Conservation (phyloP, 2,113 vertebrate species). For the Callipepla californica region DNA sequence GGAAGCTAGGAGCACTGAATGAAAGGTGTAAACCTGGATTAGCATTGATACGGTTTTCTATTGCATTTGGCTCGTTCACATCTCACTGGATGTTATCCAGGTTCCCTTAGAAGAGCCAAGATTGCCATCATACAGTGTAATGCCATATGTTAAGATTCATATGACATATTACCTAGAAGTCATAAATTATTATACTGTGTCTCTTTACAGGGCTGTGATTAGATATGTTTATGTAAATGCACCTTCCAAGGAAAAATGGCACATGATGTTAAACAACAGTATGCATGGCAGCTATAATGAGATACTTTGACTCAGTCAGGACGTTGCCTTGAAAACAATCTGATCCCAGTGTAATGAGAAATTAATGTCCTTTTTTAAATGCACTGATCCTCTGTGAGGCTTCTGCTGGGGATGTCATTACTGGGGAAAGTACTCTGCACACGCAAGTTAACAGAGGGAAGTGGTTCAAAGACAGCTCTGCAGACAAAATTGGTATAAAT, state of each 20-base stretch:
- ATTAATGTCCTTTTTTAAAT: conserved; percentile 45
- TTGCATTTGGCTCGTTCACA: conserved; percentile 78
- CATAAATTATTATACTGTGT: conserved; percentile 76
- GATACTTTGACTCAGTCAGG: conserved; percentile 57
- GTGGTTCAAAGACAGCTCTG: not conserved
- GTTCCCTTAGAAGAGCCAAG: conserved; percentile 77
- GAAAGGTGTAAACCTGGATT: conserved; percentile 84
- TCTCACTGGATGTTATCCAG: conserved; percentile 82
- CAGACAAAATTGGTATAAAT: too few species aligned
- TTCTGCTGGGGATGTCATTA: not conserved
- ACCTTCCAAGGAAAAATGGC: conserved; percentile 75
- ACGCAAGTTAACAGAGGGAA: not conserved
- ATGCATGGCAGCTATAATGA: conserved; percentile 52
- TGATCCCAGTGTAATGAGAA: conserved; percentile 60
- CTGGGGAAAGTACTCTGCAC: not conserved
- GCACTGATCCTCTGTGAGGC: not conserved
- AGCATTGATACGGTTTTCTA: conserved; percentile 76
- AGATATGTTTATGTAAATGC: conserved; percentile 82
- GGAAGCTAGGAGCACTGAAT: conserved; percentile 72
- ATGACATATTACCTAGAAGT: conserved; percentile 84
- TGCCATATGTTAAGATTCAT: conserved; percentile 85
- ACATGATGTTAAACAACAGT: conserved; percentile 71
- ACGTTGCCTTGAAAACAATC: conserved; percentile 64
- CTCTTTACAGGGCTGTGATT: conserved; percentile 76
- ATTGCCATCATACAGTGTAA: conserved; percentile 78